Evolutionary conservation across 2,888 invertebrate genomes (phyloP).

Genomic region (Bursaphelenchus okinawaensis): DNA sequence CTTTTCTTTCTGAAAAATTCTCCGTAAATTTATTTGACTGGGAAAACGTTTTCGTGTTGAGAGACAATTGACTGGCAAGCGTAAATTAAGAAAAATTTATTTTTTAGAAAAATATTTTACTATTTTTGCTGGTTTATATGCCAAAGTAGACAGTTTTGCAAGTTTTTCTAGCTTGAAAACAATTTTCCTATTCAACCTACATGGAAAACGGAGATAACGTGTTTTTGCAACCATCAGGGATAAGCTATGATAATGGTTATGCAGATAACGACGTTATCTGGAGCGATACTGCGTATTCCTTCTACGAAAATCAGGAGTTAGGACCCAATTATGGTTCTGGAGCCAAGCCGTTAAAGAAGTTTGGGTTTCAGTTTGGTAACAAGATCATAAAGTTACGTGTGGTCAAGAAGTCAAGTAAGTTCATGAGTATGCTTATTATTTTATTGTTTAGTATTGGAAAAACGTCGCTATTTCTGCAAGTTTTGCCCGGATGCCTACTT

Average conservation of each 20-base stretch:
- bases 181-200: no score
- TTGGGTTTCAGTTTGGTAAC: conserved; percentile 1
- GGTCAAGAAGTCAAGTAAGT: background rate
- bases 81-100: background rate
- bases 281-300: background rate
- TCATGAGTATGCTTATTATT: background rate
- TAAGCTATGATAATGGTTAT: background rate
- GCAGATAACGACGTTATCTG: background rate
- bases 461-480: background rate
- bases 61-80: background rate
- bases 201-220: no score
- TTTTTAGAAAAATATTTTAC: no score
- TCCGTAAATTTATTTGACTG: background rate
- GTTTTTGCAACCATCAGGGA: background rate
- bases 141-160: no score
- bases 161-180: no score
- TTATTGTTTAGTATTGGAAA: background rate
- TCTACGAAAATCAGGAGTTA: background rate
- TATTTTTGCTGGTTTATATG: no score
- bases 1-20: background rate
- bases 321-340: background rate
- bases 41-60: background rate
- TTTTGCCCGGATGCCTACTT: background rate
- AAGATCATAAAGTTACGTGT: background rate
- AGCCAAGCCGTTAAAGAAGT: background rate